phyloP scores from a whole-genome alignment of 2,888 invertebrate genomes.

The Apodemia duryi region DNA sequence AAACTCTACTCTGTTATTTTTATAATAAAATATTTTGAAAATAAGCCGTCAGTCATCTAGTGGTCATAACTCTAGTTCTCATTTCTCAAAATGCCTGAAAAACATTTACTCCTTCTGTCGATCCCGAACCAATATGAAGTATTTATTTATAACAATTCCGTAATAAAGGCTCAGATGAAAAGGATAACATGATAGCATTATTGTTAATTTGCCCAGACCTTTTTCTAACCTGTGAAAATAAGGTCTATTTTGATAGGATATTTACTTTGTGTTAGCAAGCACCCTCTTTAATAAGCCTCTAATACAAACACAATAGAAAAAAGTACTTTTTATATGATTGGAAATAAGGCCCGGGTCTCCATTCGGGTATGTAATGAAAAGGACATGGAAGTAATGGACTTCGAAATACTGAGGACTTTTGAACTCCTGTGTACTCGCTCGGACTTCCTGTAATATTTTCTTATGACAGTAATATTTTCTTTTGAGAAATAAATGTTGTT shows the following conservation, averaged over 20 bases:
- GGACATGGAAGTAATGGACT: conserved; percentile 4
- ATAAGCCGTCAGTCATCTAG: not conserved
- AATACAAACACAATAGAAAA: conserved; percentile 12
- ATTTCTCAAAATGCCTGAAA: too few relatives aligned
- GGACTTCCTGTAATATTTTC: not conserved
- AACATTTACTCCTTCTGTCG: not conserved
- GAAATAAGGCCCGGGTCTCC: conserved; percentile 6
- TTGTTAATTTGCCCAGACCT: conserved; percentile 4
- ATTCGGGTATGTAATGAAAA: conserved; percentile 7
- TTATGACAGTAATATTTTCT: not conserved
- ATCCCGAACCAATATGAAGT: not conserved
- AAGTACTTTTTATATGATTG: conserved; percentile 12
- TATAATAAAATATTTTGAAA: too few relatives aligned
- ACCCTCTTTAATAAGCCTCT: conserved; percentile 13
- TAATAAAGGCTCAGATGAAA: not conserved
- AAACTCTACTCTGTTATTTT: too few relatives aligned
- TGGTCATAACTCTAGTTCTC: not conserved
- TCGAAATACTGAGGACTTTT: conserved; percentile 5
- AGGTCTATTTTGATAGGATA: conserved; percentile 10
- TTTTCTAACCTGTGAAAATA: conserved; percentile 12
- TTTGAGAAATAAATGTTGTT: not conserved
- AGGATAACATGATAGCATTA: conserved; percentile 11
- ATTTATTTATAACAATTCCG: not conserved
- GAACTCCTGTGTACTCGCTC: not conserved
- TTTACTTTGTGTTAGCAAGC: conserved; percentile 10